These are phyloP conservation scores for Maccullochella peelii DNA, from an alignment of 2,113 vertebrate species.

Conservation along the genomic window DNA sequence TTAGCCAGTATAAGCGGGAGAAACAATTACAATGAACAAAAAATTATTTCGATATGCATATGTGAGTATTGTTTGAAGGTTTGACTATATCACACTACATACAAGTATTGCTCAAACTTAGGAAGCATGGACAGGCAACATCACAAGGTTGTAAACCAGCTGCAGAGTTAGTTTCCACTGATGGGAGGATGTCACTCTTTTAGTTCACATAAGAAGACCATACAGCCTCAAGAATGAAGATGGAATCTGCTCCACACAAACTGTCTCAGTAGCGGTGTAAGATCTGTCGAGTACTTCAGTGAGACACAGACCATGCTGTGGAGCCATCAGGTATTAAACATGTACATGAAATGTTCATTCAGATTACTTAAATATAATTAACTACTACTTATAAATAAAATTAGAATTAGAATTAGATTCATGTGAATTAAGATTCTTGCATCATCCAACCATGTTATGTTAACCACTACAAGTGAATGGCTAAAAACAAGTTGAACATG, in stretches of 20 bases:
- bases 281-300: not conserved
- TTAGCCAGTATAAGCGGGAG: not conserved
- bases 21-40: not conserved
- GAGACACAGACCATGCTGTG: not conserved
- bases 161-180: not conserved
- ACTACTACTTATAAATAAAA: not conserved
- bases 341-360: not conserved
- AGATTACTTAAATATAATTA: not conserved
- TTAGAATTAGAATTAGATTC: not conserved
- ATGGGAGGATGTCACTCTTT: not conserved
- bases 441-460: no score
- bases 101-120: not conserved
- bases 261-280: not conserved
- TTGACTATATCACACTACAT: not conserved
- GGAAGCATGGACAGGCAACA: not conserved
- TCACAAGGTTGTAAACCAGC: not conserved
- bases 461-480: not conserved
- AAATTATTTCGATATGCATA: not conserved
- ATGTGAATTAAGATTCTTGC: not conserved
- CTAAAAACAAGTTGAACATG: not conserved
- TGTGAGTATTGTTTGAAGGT: not conserved
- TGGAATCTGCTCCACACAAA: not conserved
- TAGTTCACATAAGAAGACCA: not conserved
- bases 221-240: not conserved
- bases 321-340: not conserved